Evolutionary conservation across 2,888 invertebrate genomes (phyloP).

Genomic region (Ophion obscuratus): DNA sequence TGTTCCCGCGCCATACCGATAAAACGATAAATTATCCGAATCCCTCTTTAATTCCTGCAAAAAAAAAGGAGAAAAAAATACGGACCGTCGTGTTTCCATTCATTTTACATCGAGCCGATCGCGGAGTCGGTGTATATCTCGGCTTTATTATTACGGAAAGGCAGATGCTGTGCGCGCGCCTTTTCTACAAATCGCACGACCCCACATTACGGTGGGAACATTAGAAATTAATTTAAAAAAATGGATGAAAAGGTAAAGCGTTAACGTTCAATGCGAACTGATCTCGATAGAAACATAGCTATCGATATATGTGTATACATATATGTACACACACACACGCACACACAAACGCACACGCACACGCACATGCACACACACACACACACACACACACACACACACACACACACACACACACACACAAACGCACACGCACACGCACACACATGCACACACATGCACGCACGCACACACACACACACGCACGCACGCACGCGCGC

Average conservation of each 20-base stretch:
- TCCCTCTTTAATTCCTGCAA: slow-evolving; percentile 30
- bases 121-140: neutral
- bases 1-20: slow-evolving; percentile 38
- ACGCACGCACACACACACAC: neutral
- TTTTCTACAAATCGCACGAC: neutral
- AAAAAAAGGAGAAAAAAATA: slow-evolving; percentile 9
- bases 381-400: neutral
- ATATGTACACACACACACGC: neutral
- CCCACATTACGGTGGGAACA: no score
- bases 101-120: neutral
- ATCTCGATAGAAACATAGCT: no score
- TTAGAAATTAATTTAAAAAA: no score
- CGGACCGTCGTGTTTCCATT: neutral
- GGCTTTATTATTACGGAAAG: neutral
- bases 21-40: slow-evolving; percentile 70
- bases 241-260: no score
- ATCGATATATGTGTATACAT: no score
- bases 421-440: neutral
- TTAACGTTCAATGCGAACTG: no score
- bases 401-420: neutral
- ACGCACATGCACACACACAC: neutral
- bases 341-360: neutral
- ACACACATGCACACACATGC: neutral
- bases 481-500: no score
- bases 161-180: neutral